Percentiles rank a stretch among this genome's conserved stretches.
Conservation (phyloP, 2,888 invertebrate species). For the Himalopsyche tibetana region DNA sequence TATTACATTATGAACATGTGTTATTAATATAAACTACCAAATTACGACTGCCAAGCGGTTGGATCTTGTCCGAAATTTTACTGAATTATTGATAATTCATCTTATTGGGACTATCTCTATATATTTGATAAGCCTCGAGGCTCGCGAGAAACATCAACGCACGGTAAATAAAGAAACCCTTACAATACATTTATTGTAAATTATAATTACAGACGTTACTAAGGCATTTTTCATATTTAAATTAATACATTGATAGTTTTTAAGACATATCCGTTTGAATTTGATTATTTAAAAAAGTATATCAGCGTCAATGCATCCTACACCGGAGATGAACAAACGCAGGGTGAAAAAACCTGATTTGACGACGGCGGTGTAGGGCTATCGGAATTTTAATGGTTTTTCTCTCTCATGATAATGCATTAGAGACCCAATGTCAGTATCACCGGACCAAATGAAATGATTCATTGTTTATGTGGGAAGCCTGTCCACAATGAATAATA, state of each 20-base stretch:
- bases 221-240: too few species aligned
- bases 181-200: background rate
- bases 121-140: too few species aligned
- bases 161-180: conserved; percentile 57
- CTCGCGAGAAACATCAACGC: conserved; percentile 49
- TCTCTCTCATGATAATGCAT: conserved; percentile 51
- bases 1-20: too few species aligned
- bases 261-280: background rate
- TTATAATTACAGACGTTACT: too few species aligned
- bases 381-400: conserved; percentile 65
- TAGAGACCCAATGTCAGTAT: conserved; percentile 37
- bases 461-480: conserved; percentile 1
- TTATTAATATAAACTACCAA: too few species aligned
- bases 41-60: too few species aligned
- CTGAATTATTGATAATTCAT: too few species aligned
- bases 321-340: conserved; percentile 29
- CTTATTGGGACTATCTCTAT: too few species aligned
- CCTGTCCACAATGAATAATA: conserved; percentile 15
- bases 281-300: background rate
- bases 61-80: too few species aligned
- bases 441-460: conserved; percentile 19
- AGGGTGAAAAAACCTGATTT: conserved; percentile 65
- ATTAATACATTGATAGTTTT: background rate
- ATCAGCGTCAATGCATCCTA: background rate
- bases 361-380: conserved; percentile 58